phyloP scores from a whole-genome alignment of 1,140 invertebrate genomes.

The Papilio machaon region DNA sequence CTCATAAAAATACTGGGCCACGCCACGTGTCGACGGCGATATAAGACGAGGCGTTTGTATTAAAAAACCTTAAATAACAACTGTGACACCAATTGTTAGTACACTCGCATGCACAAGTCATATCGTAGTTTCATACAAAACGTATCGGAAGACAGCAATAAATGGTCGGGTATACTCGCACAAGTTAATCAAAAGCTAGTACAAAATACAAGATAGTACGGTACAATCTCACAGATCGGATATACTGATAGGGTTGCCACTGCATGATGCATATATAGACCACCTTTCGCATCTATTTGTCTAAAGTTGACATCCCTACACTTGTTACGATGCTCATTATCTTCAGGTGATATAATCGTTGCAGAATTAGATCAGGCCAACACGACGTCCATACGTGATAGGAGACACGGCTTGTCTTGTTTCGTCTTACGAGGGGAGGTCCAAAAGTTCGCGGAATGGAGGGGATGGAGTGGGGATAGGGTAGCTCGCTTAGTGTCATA shows the following conservation, averaged over 20 bases:
- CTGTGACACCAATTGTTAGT: conserved; percentile 13
- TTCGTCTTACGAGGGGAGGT: too few species aligned
- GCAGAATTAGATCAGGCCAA: conserved; percentile 6
- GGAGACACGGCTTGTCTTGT: neutral
- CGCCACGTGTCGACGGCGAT: neutral
- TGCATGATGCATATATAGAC: neutral
- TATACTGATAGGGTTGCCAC: neutral
- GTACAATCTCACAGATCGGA: neutral
- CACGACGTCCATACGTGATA: conserved; percentile 9
- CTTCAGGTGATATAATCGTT: conserved; percentile 25
- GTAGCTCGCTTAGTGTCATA: too few species aligned
- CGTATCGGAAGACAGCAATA: neutral
- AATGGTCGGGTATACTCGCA: neutral
- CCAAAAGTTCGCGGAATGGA: too few species aligned
- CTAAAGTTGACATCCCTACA: neutral
- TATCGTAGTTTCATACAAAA: neutral
- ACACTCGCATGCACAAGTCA: neutral
- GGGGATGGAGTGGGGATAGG: too few species aligned
- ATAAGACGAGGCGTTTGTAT: neutral
- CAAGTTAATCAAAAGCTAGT: neutral
- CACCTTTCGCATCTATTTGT: neutral
- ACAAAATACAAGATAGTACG: neutral
- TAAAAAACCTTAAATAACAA: conserved; percentile 17
- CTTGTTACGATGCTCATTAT: conserved; percentile 3
- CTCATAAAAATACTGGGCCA: conserved; percentile 25